Evolutionary conservation across 2,797 vertebrate genomes (phyloP).

Genomic region (Dipus sagitta): DNA sequence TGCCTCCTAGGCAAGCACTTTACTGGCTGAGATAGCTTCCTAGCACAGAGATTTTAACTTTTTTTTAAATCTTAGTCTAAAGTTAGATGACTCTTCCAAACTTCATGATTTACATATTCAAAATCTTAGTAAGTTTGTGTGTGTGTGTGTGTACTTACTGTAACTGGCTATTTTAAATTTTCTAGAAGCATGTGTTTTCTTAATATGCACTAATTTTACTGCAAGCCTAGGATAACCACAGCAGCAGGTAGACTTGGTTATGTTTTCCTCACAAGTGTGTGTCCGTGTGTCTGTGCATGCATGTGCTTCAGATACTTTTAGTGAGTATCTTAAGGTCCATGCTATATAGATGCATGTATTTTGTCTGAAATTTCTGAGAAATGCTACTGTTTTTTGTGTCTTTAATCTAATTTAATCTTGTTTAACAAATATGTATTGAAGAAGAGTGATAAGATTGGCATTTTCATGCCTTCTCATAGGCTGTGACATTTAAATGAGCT

Average conservation of each 20-base stretch:
- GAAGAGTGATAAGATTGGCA: background rate
- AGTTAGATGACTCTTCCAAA: background rate
- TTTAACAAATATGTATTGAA: constrained; percentile 33
- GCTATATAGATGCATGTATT: background rate
- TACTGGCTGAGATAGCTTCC: too few species aligned
- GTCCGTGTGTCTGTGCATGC: background rate
- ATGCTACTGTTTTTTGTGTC: background rate
- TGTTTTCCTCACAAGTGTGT: too few species aligned
- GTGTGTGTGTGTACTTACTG: background rate
- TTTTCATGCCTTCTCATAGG: background rate
- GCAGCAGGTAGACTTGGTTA: background rate
- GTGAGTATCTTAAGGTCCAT: background rate
- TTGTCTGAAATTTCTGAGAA: constrained; percentile 19
- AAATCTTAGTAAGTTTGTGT: background rate
- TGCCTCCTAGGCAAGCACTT: too few species aligned
- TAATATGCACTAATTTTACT: background rate
- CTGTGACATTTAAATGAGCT: constrained; percentile 55
- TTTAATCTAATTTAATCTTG: constrained; percentile 28
- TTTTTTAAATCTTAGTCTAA: background rate
- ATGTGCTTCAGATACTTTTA: background rate
- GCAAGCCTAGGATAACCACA: background rate
- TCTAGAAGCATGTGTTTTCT: background rate
- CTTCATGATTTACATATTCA: background rate
- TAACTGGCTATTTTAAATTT: background rate
- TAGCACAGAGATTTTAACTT: background rate